Conservation (phyloP, 2,797 vertebrate species). For the Sarcophilus harrisii region DNA sequence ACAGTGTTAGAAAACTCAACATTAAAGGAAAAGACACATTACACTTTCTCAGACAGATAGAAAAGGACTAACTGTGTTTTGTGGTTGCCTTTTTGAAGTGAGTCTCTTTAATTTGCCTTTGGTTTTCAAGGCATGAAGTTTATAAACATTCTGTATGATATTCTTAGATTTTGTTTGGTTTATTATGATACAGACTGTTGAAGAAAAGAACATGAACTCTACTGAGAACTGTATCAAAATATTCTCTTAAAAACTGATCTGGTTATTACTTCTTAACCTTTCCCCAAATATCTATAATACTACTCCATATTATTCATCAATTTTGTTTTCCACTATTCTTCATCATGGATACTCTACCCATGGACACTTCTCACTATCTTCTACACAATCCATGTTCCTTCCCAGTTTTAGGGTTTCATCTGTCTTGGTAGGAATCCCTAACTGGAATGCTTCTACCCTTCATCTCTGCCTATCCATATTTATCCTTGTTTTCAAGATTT, state of each 20-base stretch:
- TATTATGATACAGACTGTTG: neutral
- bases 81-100: neutral
- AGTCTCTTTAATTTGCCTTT: constrained; percentile 7
- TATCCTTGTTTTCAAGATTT: neutral
- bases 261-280: neutral
- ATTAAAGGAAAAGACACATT: neutral
- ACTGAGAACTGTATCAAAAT: neutral
- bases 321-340: neutral
- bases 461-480: neutral
- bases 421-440: neutral
- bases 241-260: neutral
- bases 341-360: neutral
- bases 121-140: neutral
- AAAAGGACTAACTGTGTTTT: constrained; percentile 12
- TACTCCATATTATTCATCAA: neutral
- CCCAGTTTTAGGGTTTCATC: neutral
- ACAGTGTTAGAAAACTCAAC: neutral
- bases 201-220: neutral
- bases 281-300: neutral
- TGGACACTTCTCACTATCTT: neutral
- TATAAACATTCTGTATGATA: neutral
- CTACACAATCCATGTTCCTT: neutral
- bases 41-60: neutral
- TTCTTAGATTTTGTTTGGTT: neutral
- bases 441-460: neutral